Evolutionary conservation across 1,140 invertebrate genomes (phyloP).

Genomic region (Hycleus phaleratus): DNA sequence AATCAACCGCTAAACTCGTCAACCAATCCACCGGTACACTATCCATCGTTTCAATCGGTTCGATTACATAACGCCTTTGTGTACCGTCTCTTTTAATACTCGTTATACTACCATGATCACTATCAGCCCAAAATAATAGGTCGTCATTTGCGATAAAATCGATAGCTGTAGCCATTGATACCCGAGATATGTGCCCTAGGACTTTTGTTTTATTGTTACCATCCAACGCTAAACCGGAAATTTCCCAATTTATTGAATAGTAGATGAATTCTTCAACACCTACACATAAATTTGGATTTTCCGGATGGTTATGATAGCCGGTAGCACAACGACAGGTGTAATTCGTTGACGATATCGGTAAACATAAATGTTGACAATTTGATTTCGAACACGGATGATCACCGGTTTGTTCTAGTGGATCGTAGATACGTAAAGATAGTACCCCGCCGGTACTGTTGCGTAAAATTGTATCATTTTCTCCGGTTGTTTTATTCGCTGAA

Average conservation of each 20-base stretch:
- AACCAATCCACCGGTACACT: constrained; percentile 58
- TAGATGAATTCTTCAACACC: constrained; percentile 62
- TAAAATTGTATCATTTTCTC: constrained; percentile 38
- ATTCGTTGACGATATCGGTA: constrained; percentile 51
- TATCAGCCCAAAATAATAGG: constrained; percentile 75
- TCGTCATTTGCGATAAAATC: constrained; percentile 67
- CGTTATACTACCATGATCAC: constrained; percentile 63
- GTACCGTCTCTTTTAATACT: constrained; percentile 73
- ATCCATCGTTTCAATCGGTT: constrained; percentile 48
- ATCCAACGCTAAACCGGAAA: constrained; percentile 59
- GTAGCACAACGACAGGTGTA: constrained; percentile 67
- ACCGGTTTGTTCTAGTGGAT: constrained; percentile 52
- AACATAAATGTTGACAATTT: constrained; percentile 71
- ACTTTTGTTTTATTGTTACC: constrained; percentile 44
- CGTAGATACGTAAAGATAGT: constrained; percentile 62
- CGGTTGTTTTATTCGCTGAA: constrained; percentile 47
- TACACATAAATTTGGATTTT: constrained; percentile 45
- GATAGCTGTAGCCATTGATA: constrained; percentile 65
- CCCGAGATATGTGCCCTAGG: constrained; percentile 68
- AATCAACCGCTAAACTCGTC: constrained; percentile 74
- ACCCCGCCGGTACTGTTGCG: constrained; percentile 47
- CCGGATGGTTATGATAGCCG: constrained; percentile 55
- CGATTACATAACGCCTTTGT: constrained; percentile 46
- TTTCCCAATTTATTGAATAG: constrained; percentile 68
- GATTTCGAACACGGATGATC: constrained; percentile 49